Conservation (phyloP, 2,113 vertebrate species). For the Eira barbara region DNA sequence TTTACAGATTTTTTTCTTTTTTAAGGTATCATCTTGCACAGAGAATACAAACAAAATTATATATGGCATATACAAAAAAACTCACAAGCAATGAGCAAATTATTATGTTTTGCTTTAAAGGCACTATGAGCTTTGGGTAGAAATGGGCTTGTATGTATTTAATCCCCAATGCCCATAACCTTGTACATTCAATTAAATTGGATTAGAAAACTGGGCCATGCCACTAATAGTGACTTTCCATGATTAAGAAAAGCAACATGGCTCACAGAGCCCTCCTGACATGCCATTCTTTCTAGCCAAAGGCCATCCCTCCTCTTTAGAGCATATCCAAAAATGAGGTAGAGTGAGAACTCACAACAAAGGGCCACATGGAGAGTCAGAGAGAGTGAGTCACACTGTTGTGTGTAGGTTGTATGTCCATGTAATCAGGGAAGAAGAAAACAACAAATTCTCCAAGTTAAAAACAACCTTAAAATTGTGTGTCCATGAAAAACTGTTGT, state of each 20-base stretch:
- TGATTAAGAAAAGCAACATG: conserved; percentile 40
- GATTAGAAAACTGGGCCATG: conserved; percentile 44
- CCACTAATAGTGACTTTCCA: conserved; percentile 32
- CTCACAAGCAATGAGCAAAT: conserved; percentile 27
- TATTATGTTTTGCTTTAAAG: conserved; percentile 9
- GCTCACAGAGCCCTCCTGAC: background rate
- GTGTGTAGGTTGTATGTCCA: background rate
- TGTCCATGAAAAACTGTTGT: background rate
- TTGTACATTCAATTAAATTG: conserved; percentile 25
- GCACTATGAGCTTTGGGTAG: background rate
- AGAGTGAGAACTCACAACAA: conserved; percentile 45
- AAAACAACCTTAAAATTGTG: conserved; percentile 8
- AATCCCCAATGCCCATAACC: conserved; percentile 11
- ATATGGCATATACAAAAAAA: background rate
- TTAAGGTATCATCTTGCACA: background rate
- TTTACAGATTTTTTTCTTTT: conserved; percentile 28
- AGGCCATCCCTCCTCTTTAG: conserved; percentile 1
- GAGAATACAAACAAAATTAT: conserved; percentile 5
- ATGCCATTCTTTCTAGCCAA: background rate
- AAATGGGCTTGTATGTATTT: conserved; percentile 21
- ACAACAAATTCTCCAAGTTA: background rate
- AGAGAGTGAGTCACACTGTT: background rate
- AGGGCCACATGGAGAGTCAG: background rate
- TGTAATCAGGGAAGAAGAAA: background rate
- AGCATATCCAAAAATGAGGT: conserved; percentile 4